These are phyloP conservation scores for Gadopsis bispinosus DNA, from an alignment of 2,797 vertebrate genomes.

Conservation along the genomic window DNA sequence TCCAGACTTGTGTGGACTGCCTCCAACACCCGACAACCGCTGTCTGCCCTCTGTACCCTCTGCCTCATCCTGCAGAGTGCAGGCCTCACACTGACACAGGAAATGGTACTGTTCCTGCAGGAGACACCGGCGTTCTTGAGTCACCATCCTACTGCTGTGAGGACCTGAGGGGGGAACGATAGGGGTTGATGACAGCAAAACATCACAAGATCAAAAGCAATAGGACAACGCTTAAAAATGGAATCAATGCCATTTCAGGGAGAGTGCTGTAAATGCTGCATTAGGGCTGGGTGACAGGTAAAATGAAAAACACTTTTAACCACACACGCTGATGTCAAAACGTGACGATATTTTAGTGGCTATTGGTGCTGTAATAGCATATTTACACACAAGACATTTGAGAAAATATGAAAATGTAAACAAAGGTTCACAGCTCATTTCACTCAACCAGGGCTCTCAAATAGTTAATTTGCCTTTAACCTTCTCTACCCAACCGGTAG, in stretches of 20 bases:
- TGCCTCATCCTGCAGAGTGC: conserved; percentile 69
- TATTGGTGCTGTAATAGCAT: too few relatives aligned
- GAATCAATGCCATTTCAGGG: neutral
- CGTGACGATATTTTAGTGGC: too few relatives aligned
- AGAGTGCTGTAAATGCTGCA: conserved; percentile 3
- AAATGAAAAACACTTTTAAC: too few relatives aligned
- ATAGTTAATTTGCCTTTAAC: too few relatives aligned
- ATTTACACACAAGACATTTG: too few relatives aligned
- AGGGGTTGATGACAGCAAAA: neutral
- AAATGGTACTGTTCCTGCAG: conserved; percentile 95
- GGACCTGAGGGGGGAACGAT: conserved; percentile 81
- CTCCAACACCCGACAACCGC: neutral
- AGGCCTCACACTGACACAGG: conserved; percentile 88
- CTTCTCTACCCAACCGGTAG: too few relatives aligned
- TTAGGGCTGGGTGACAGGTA: neutral
- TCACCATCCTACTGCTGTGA: conserved; percentile 86
- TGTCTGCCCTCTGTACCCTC: conserved; percentile 13
- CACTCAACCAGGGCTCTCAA: too few relatives aligned
- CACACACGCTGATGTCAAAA: too few relatives aligned
- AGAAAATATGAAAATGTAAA: too few relatives aligned
- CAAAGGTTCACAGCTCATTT: too few relatives aligned
- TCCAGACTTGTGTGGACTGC: conserved; percentile 45
- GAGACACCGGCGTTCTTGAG: conserved; percentile 83
- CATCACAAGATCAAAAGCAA: conserved; percentile 1
- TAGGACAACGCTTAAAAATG: neutral